Conservation (phyloP, 2,797 vertebrate genomes). For the Scolopax rusticola region DNA sequence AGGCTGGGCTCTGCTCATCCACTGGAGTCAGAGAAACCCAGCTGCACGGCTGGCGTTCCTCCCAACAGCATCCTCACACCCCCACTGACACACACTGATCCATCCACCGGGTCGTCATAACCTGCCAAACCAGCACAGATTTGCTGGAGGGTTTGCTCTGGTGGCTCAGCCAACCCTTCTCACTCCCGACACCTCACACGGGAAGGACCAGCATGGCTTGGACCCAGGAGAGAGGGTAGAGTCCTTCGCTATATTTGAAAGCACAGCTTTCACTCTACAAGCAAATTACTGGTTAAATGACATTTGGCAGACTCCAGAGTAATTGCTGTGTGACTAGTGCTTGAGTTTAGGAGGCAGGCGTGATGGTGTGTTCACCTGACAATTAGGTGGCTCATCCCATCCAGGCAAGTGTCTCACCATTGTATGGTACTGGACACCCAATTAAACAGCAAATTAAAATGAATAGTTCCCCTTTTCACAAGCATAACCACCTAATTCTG, state of each 20-base stretch:
- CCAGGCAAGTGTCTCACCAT: neutral
- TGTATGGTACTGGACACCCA: neutral
- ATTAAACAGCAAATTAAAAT: slow-evolving; percentile 41
- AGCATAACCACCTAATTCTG: neutral
- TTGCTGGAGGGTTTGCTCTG: neutral
- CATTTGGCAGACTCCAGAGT: neutral
- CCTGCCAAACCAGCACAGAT: neutral
- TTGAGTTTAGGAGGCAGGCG: neutral
- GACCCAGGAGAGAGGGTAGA: neutral
- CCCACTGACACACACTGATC: neutral
- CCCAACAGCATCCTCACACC: neutral
- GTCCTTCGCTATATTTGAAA: neutral
- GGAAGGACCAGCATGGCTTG: neutral
- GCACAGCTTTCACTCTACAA: neutral
- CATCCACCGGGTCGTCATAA: neutral
- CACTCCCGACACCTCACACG: neutral
- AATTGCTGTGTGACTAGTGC: neutral
- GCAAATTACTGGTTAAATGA: neutral
- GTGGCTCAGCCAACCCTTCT: neutral
- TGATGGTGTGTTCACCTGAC: neutral
- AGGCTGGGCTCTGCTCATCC: neutral
- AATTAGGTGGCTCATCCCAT: neutral
- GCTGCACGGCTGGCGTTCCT: neutral
- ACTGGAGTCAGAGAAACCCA: neutral
- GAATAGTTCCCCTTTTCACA: neutral